Evolutionary conservation across 2,888 invertebrate species (phyloP), one percentile per base, ranked within the genome.

Genomic region (Pachydiplax longipennis): DNA sequence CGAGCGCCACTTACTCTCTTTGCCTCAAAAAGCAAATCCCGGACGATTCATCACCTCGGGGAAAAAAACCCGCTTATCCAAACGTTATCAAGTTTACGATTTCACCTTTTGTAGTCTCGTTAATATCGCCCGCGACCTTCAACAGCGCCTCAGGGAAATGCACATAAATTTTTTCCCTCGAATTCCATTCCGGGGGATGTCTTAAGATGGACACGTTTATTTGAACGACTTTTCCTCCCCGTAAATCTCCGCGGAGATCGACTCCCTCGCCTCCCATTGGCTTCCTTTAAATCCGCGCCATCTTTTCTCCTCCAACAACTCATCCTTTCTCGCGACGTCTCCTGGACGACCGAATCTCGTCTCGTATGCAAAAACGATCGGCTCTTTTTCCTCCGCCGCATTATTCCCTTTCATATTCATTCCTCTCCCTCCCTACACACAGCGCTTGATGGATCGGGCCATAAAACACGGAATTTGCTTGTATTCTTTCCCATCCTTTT

Each of bases 381-480:
- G 65, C 61, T 65, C 61, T 13, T 61, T 40, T 37, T 61, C 61
- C 87, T 22, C 58, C 37, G 3, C n/a, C n/a, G 37, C 87, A n/a
- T 87, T 87, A 87, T 61, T 87, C 87, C 87, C 48, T 87, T 87
- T 87, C 87, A 61, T 87, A 87, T 87, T 87, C 37, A 87, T 87
- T 87, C 58, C 87, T 61, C 53, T 4, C 83, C 58, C 53, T 31
- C 22, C 58, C 83, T 83, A 53, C 83, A 15, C 31, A 58, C 58
- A 35, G 35, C 87, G 61, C 87, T 87, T 87, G 87, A 87, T 87
- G 87, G 87, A 87, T 87, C 87, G 87, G 61, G 87, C 87, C 87
- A 87, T 87, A 87, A 87, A 87, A 87, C 87, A 87, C 87, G 87
- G 87, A 61, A 87, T 87, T 87, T 87, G 87, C 87, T 87, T 87